Evolutionary conservation across 2,888 invertebrate genomes (phyloP).

Genomic region (Erynnis tages): DNA sequence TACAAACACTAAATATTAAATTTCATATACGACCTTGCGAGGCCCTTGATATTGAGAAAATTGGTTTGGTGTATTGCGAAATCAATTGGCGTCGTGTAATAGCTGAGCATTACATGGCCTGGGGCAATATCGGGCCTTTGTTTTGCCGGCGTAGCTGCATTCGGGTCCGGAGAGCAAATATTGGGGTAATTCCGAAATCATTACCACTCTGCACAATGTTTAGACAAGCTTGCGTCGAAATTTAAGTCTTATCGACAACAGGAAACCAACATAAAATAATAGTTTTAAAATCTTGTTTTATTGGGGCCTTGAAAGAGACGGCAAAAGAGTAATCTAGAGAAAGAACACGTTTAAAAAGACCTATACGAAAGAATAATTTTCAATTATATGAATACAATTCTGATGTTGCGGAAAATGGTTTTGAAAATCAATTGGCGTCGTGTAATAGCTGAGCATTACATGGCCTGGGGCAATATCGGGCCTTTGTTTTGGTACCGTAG

Average conservation of each 20-base stretch:
- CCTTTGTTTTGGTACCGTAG: slow-evolving; percentile 15
- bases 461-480: slow-evolving; percentile 12
- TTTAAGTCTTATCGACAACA: too few species aligned
- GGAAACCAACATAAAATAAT: too few species aligned
- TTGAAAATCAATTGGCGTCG: slow-evolving; percentile 9
- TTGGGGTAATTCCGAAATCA: slow-evolving; percentile 28
- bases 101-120: slow-evolving; percentile 9
- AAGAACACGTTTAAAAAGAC: too few species aligned
- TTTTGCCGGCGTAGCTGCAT: slow-evolving; percentile 8
- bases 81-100: slow-evolving; percentile 11
- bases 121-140: slow-evolving; percentile 18
- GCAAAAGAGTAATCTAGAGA: too few species aligned
- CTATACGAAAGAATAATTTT: too few species aligned
- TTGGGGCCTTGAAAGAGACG: too few species aligned
- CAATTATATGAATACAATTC: too few species aligned
- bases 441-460: slow-evolving; percentile 11
- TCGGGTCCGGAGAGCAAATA: slow-evolving; percentile 23
- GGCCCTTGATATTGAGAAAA: background rate
- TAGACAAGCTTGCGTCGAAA: too few species aligned
- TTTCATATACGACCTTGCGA: background rate
- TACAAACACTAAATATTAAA: background rate
- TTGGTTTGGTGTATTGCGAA: slow-evolving; percentile 9
- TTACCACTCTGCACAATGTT: slow-evolving; percentile 26
- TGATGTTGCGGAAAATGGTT: slow-evolving; percentile 6
- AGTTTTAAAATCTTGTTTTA: too few species aligned